Evolutionary conservation across 1,140 invertebrate genomes (phyloP), one percentile per base, ranked within the genome.

Genomic region (Luehdorfia chinensis): DNA sequence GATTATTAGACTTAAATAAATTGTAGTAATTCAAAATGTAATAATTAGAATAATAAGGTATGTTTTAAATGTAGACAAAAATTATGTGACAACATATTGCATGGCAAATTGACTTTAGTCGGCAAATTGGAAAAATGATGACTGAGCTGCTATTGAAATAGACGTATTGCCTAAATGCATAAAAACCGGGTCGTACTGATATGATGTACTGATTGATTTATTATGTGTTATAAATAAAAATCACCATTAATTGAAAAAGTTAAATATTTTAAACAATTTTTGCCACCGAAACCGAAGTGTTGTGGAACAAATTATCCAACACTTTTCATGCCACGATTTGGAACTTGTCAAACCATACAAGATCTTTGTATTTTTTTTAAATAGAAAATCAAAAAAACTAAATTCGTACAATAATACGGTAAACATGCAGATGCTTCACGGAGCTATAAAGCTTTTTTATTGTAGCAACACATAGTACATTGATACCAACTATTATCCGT

Each of bases 391-490:
- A 6, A 23, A 23, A 6, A 23, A 13, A 12, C 12, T 31, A 31
- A 12, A 46, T 39, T 28, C 60, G 65, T 67, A 73, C 60, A 69
- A 57, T 66, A 52, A 70, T 59, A 50, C 48, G 41, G 53, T 59
- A 62, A 65, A 72, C 77, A 81, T 81, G 77, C 75, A 65, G 12
- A 65, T 55, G 59, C 63, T 48, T 51, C 8, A 43, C 54, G 32
- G 33, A 70, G 73, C 75, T 76, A 66, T 63, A 21, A 77, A 77
- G 67, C 72, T 67, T 67, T 65, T 63, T 63, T 60, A 34, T 56
- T 59, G 39, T 62, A 57, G 73, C 70, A 66, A 78, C 58, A 70
- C 43, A 43, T n/a, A n/a, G n/a, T 36, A 44, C 28, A 36, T 47
- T 34, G 45, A 32, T 8, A 47, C 31, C 19, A 34, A 27, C 15